Evolutionary conservation across 2,888 invertebrate species (phyloP).

Genomic region (Cylindroiulus punctatus): DNA sequence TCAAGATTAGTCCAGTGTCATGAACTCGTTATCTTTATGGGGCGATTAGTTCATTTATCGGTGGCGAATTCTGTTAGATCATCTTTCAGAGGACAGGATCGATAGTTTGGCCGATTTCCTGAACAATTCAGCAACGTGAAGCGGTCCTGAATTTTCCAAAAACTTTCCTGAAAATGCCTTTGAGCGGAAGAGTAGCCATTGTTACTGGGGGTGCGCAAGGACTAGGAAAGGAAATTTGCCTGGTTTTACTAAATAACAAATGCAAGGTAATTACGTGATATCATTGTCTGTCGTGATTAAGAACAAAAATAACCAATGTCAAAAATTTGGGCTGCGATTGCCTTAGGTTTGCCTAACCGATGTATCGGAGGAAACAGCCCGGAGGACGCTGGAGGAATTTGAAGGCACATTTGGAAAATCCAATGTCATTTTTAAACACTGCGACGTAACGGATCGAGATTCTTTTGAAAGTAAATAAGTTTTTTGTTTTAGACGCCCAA

Average conservation of each 20-base stretch:
- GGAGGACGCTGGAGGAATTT: background rate
- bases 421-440: background rate
- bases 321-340: background rate
- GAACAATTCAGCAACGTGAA: background rate
- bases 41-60: too few relatives aligned
- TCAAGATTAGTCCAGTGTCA: too few relatives aligned
- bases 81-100: background rate
- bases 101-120: background rate
- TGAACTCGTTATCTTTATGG: too few relatives aligned
- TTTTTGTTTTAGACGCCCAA: too few relatives aligned
- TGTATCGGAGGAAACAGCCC: background rate
- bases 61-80: background rate
- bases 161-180: background rate
- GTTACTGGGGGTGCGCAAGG: constrained; percentile 42
- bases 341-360: constrained; percentile 39
- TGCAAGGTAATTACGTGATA: background rate
- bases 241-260: constrained; percentile 9
- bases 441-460: constrained; percentile 42
- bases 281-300: background rate
- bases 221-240: constrained; percentile 12
- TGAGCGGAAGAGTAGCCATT: constrained; percentile 36
- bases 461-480: too few relatives aligned
- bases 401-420: constrained; percentile 5
- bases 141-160: background rate
- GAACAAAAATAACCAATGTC: background rate